phyloP scores from a whole-genome alignment of 2,888 invertebrate species.

The Nemotelus nigrinus region DNA sequence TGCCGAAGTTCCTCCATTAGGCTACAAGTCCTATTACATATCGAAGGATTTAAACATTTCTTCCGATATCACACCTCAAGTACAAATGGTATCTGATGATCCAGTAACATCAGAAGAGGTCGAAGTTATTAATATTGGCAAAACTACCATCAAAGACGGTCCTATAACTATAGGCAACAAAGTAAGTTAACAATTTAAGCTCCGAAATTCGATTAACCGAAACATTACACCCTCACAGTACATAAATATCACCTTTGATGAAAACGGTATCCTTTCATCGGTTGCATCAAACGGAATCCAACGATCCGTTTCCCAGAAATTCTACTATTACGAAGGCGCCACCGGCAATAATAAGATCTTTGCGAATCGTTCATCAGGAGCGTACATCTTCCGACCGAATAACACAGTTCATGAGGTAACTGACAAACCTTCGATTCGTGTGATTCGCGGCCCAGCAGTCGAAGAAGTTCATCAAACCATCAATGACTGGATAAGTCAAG shows the following conservation, averaged over 20 bases:
- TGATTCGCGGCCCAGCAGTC: constrained; percentile 70
- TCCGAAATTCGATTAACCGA: neutral
- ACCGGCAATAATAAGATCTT: constrained; percentile 72
- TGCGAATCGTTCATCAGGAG: constrained; percentile 83
- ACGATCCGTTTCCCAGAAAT: constrained; percentile 68
- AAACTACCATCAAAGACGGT: too few species aligned
- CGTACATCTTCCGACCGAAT: constrained; percentile 87
- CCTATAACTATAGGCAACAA: constrained; percentile 43
- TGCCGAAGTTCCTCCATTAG: constrained; percentile 70
- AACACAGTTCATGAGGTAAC: constrained; percentile 59
- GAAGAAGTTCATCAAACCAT: constrained; percentile 72
- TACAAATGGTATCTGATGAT: constrained; percentile 40
- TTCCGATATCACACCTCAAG: constrained; percentile 14
- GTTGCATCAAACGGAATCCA: constrained; percentile 54
- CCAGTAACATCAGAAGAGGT: constrained; percentile 6
- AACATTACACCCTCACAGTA: constrained; percentile 51
- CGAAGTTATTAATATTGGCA: neutral
- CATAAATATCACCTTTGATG: constrained; percentile 56
- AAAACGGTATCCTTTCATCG: constrained; percentile 48
- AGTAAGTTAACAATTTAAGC: constrained; percentile 15
- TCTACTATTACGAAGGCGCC: constrained; percentile 78
- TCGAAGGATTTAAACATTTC: neutral
- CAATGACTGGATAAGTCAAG: constrained; percentile 78
- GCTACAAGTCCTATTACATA: constrained; percentile 70
- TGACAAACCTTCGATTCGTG: constrained; percentile 54